Evolutionary conservation across 2,888 invertebrate genomes (phyloP).

Genomic region (Cerastis rubricosa): DNA sequence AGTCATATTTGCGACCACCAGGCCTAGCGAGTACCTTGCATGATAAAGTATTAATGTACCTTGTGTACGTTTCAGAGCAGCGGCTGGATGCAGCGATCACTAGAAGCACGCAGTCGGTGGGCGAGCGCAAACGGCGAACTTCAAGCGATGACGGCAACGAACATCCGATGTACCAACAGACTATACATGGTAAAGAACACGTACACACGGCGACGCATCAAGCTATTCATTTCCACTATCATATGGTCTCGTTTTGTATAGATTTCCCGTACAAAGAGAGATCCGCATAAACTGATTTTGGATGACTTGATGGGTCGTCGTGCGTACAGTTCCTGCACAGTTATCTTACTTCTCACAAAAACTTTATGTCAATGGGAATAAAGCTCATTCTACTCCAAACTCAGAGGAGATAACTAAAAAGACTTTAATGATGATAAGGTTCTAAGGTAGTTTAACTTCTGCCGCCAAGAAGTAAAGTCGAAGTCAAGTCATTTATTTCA

Average conservation of each 20-base stretch:
- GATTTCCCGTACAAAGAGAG: too few species aligned
- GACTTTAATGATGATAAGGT: neutral
- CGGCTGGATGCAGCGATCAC: conserved; percentile 86
- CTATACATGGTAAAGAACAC: conserved; percentile 84
- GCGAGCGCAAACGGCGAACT: conserved; percentile 82
- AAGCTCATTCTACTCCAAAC: neutral
- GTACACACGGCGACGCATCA: too few species aligned
- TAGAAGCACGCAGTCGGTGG: conserved; percentile 87
- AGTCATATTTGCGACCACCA: neutral
- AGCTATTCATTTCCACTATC: too few species aligned
- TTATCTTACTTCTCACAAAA: neutral
- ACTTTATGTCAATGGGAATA: neutral
- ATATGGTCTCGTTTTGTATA: too few species aligned
- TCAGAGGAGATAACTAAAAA: neutral
- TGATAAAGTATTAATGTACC: neutral
- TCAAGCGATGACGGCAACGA: conserved; percentile 85
- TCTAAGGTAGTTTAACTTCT: neutral
- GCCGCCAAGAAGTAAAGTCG: neutral
- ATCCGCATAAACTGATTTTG: too few species aligned
- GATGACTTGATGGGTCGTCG: too few species aligned
- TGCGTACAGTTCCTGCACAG: neutral
- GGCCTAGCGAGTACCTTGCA: neutral
- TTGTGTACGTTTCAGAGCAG: conserved; percentile 78
- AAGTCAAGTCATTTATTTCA: neutral
- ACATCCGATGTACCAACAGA: conserved; percentile 87